Evolutionary conservation across 64 coral and sea anemone species (phyloP).

Genomic region (Pocillopora verrucosa): DNA sequence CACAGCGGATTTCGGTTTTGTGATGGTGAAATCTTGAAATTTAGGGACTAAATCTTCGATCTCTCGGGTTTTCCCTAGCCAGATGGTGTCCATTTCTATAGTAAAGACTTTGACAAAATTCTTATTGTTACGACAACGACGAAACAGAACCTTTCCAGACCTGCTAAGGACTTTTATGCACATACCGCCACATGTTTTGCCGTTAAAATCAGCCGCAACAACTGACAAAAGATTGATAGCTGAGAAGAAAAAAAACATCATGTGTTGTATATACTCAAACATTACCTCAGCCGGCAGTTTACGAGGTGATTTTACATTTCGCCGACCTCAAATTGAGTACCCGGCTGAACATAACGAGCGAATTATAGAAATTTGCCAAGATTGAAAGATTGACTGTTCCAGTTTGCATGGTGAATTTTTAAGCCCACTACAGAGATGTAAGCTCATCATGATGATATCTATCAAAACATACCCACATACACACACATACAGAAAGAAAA

Average conservation of each 20-base stretch:
- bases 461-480: too few relatives aligned
- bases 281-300: too few relatives aligned
- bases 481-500: too few relatives aligned
- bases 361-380: too few relatives aligned
- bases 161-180: neutral
- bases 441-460: too few relatives aligned
- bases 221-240: neutral
- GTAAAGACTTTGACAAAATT: neutral
- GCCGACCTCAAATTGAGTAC: too few relatives aligned
- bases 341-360: too few relatives aligned
- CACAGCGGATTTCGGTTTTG: neutral
- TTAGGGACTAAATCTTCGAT: neutral
- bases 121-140: neutral
- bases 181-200: neutral
- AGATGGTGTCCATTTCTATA: neutral
- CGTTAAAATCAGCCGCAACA: neutral
- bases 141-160: neutral
- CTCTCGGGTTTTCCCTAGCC: neutral
- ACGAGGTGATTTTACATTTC: too few relatives aligned
- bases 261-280: neutral
- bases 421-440: too few relatives aligned
- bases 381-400: too few relatives aligned
- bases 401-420: too few relatives aligned
- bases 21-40: neutral
- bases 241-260: neutral